A percentile compares a stretch with the other conserved stretches of the same genome.
These are phyloP conservation scores for Stenchaetothrips biformis DNA, from an alignment of 2,888 invertebrate genomes.

Conservation along the genomic window DNA sequence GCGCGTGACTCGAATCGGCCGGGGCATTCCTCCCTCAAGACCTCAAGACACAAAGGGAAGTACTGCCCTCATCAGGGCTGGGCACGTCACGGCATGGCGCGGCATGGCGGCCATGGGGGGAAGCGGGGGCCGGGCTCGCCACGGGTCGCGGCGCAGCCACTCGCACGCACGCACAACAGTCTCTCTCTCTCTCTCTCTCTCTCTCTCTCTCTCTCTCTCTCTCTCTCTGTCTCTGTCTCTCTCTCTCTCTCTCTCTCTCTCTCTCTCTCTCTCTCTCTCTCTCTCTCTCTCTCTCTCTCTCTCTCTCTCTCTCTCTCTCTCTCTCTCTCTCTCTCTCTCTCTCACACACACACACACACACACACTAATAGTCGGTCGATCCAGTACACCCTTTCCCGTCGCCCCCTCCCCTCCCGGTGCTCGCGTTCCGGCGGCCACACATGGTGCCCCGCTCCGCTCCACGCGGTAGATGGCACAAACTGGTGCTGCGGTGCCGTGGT, in stretches of 20 bases:
- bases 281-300: too few species aligned
- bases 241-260: too few species aligned
- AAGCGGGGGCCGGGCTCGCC: neutral
- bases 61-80: neutral
- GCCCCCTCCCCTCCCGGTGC: neutral
- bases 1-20: constrained; percentile 6
- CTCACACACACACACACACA: neutral
- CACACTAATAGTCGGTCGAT: neutral
- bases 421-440: too few species aligned
- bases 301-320: too few species aligned
- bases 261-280: too few species aligned
- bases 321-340: constrained; percentile 1
- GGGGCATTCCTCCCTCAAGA: neutral
- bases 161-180: neutral
- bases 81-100: too few species aligned
- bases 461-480: neutral
- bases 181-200: too few species aligned
- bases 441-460: too few species aligned
- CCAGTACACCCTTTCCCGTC: neutral
- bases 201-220: too few species aligned
- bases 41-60: neutral
- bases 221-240: too few species aligned
- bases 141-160: neutral
- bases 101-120: neutral
- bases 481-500: neutral